phyloP scores from a whole-genome alignment of 2,113 vertebrate species.

The Notechis scutatus region DNA sequence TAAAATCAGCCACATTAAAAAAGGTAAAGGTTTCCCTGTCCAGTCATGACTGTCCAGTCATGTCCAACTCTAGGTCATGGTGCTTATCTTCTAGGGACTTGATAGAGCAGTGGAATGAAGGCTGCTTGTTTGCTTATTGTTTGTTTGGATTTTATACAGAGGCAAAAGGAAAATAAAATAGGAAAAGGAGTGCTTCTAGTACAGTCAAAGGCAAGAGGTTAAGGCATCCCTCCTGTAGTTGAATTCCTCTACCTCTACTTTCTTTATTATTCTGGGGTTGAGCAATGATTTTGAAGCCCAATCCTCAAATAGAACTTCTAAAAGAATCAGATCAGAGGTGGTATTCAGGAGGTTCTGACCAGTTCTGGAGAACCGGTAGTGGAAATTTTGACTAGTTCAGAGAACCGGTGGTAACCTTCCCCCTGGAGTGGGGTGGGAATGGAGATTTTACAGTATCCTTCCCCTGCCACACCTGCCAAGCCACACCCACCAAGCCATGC shows the following conservation, averaged over 20 bases:
- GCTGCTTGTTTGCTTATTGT: constrained; percentile 72
- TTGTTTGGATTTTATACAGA: constrained; percentile 74
- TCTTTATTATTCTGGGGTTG: constrained; percentile 74
- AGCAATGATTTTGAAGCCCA: constrained; percentile 45
- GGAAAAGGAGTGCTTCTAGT: constrained; percentile 65
- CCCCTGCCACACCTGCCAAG: no score
- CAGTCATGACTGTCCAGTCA: neutral
- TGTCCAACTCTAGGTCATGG: neutral
- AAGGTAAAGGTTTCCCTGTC: neutral
- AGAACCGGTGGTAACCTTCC: no score
- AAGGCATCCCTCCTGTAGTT: constrained; percentile 63
- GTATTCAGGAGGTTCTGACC: no score
- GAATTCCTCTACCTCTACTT: constrained; percentile 53
- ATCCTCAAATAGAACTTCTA: neutral
- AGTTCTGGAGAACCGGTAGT: no score
- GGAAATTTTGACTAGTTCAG: no score
- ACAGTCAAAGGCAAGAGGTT: constrained; percentile 69
- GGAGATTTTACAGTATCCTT: no score
- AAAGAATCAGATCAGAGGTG: neutral
- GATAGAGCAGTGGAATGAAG: constrained; percentile 57
- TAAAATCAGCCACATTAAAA: constrained; percentile 83
- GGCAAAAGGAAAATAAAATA: constrained; percentile 66
- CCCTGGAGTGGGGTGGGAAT: no score
- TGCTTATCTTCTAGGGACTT: neutral
- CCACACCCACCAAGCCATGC: no score